phyloP scores from a whole-genome alignment of 2,888 invertebrate genomes.

The Entomobrya proxima region DNA sequence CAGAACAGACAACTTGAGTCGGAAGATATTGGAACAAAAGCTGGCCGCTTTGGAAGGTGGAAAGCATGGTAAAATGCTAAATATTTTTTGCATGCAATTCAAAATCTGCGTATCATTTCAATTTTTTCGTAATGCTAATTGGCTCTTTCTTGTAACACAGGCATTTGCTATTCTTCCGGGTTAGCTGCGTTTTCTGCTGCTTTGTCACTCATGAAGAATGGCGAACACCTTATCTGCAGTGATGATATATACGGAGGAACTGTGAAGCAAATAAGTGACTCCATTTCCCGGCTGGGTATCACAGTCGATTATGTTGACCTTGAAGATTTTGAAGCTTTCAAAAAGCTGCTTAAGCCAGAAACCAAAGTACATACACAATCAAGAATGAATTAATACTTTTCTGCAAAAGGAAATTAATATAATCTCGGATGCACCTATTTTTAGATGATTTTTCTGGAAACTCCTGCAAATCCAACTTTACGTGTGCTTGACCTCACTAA shows the following conservation, averaged over 20 bases:
- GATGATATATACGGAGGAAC: conserved; percentile 76
- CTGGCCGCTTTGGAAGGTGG: conserved; percentile 93
- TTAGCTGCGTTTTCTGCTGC: conserved; percentile 90
- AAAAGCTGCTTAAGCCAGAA: conserved; percentile 78
- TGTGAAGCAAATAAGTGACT: conserved; percentile 78
- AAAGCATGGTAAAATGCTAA: conserved; percentile 82
- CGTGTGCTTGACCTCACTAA: conserved; percentile 80
- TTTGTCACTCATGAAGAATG: conserved; percentile 85
- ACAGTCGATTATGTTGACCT: conserved; percentile 81
- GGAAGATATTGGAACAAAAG: conserved; percentile 91
- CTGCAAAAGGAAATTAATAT: neutral
- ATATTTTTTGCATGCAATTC: neutral
- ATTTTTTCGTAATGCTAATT: neutral
- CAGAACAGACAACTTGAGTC: conserved; percentile 94
- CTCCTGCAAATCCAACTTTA: conserved; percentile 81
- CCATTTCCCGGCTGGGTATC: conserved; percentile 84
- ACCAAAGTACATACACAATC: conserved; percentile 78
- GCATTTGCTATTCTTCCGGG: conserved; percentile 87
- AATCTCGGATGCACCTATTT: neutral
- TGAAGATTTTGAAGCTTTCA: conserved; percentile 77
- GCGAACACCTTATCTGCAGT: conserved; percentile 81
- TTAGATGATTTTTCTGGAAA: conserved; percentile 81
- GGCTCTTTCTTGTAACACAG: conserved; percentile 18
- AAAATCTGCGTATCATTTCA: neutral
- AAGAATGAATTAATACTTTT: neutral